A percentile compares a stretch with the other conserved stretches of the same genome.
Conservation (phyloP, 1,140 invertebrate genomes). For the Caerostris darwini region DNA sequence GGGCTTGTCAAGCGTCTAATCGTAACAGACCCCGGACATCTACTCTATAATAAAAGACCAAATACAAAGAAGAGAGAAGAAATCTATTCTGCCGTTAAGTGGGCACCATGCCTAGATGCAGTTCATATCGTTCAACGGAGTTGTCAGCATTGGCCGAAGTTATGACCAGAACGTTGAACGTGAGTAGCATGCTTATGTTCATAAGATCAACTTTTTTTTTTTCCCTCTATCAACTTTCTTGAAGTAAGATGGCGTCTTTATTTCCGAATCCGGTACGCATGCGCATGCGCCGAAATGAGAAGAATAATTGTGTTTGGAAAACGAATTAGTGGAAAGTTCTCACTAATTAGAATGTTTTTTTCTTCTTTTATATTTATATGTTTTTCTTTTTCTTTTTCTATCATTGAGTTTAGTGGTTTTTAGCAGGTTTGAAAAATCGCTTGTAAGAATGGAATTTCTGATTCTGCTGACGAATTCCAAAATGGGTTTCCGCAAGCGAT, state of each 20-base stretch:
- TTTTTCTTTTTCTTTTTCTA: not conserved
- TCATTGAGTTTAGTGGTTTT: not conserved
- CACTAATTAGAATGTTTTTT: not conserved
- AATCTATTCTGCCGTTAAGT: slow-evolving; percentile 55
- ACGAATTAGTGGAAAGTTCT: not conserved
- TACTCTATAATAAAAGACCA: not conserved
- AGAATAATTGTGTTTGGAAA: slow-evolving; percentile 29
- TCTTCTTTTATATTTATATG: not conserved
- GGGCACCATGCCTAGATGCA: slow-evolving; percentile 65
- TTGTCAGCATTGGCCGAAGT: slow-evolving; percentile 39
- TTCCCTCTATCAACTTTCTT: slow-evolving; percentile 44
- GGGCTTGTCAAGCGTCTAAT: slow-evolving; percentile 18
- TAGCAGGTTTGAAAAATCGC: not conserved
- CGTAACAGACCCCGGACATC: slow-evolving; percentile 1
- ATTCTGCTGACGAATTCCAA: not conserved
- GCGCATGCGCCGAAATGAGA: not conserved
- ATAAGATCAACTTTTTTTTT: not conserved
- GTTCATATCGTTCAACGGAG: slow-evolving; percentile 65
- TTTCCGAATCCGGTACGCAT: slow-evolving; percentile 26
- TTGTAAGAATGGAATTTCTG: not conserved
- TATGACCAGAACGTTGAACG: slow-evolving; percentile 60
- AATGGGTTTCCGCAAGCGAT: not conserved
- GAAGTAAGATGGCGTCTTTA: slow-evolving; percentile 53
- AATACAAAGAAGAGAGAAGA: slow-evolving; percentile 45
- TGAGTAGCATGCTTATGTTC: slow-evolving; percentile 18